Base-by-base conservation (phyloP, 2,888 invertebrate genomes). In the Tribolium freemani region DNA sequence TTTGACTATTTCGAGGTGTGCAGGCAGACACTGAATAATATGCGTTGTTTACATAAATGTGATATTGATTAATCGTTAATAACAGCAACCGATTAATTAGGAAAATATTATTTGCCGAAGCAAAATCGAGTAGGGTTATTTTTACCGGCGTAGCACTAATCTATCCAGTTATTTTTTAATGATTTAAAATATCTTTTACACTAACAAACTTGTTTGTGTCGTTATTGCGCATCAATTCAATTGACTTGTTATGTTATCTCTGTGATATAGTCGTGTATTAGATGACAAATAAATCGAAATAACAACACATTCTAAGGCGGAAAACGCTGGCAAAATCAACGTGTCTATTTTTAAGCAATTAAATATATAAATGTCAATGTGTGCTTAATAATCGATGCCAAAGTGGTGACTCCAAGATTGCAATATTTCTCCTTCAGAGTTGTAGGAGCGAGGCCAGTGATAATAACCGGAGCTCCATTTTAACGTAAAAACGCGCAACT, bases 201-300 rank as follows among this genome's bases (percentile, higher is more conserved):
- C 13, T 72, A 64, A 69, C 73, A 69, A 58, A 53, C 64, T 73
- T 73, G 66, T 73, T 73, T 73, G 53, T 73, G 66, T 69, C 60
- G 72, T 69, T 69, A 69, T 69, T 72, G 69, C 72, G 69, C 72
- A 69, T 72, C 69, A 69, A 72, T 69, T 69, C 63, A 60, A 69
- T 63, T 72, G 63, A 57, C 50, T 69, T 61, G 68, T 66, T 61
- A 69, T 38, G 64, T 61, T 66, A 71, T 71, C 71, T 71, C 26
- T 66, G 16, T 57, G 57, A 64, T 57, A 64, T 38, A 30, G 38
- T 54, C 46, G 56, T 67, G 48, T 51, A 63, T 58, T 58, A 38
- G 44, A 58, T 54, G 56, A 26, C 57, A 68, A 58, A 68, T 51
- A 58, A 38, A 38, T 64, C 20, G 46, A 48, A 61, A 61, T 30